Conservation (phyloP, 2,797 vertebrate genomes). For the Crypturellus tataupa region DNA sequence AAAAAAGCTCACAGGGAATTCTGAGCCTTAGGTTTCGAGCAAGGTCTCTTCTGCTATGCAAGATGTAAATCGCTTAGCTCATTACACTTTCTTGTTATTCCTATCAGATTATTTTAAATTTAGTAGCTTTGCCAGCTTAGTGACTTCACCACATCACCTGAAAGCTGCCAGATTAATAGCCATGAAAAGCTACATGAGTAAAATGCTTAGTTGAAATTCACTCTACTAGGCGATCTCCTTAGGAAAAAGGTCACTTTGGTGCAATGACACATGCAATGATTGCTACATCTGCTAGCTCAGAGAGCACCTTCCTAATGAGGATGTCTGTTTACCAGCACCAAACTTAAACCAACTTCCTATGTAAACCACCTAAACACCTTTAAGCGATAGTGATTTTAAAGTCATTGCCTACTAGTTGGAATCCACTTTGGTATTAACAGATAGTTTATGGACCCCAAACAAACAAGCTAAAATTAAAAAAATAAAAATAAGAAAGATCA, state of each 20-base stretch:
- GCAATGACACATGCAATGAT: not conserved
- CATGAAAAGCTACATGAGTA: not conserved
- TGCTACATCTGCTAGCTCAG: not conserved
- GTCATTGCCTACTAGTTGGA: not conserved
- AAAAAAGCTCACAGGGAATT: not conserved
- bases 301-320: not conserved
- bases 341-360: not conserved
- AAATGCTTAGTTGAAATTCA: not conserved
- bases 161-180: not conserved
- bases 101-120: slow-evolving; percentile 15
- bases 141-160: not conserved
- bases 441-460: not conserved
- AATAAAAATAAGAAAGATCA: not conserved
- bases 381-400: not conserved
- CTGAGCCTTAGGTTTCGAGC: not conserved
- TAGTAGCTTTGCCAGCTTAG: not conserved
- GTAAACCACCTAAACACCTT: not conserved
- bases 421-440: not conserved
- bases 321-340: not conserved
- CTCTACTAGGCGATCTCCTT: not conserved
- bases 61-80: not conserved
- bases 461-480: not conserved
- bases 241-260: not conserved
- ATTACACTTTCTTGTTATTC: not conserved
- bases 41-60: not conserved